A percentile compares a stretch with the other conserved stretches of the same genome.
Conservation (phyloP, 2,797 vertebrate genomes). For the Yasuhikotakia modesta region DNA sequence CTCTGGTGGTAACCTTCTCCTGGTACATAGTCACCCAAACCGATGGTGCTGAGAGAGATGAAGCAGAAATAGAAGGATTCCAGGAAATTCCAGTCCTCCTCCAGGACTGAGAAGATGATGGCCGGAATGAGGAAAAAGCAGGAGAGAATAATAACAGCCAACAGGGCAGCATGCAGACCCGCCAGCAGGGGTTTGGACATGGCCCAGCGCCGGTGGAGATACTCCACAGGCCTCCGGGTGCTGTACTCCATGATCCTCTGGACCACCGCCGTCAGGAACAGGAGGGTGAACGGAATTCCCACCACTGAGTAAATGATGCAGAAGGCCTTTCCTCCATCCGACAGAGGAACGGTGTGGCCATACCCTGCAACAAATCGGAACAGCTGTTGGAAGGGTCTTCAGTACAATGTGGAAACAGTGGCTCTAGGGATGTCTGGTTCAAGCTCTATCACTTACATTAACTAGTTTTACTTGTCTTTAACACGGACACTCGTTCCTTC, state of each 20-base stretch:
- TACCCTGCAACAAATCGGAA: conserved; percentile 79
- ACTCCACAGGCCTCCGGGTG: conserved; percentile 82
- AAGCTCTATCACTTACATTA: not conserved
- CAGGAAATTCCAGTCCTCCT: conserved; percentile 92
- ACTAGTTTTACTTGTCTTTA: not conserved
- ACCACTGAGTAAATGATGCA: conserved; percentile 91
- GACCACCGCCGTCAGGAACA: conserved; percentile 90
- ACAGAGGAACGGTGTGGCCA: conserved; percentile 93
- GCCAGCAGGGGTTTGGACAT: conserved; percentile 82
- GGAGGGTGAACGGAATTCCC: conserved; percentile 91
- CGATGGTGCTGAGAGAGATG: conserved; percentile 97
- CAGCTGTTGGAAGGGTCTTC: not conserved
- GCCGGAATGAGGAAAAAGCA: conserved; percentile 90
- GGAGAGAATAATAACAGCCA: conserved; percentile 74
- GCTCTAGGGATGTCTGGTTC: not conserved
- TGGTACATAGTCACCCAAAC: conserved; percentile 95
- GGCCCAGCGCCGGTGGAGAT: conserved; percentile 88
- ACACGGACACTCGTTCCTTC: not conserved
- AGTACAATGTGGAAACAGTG: not conserved
- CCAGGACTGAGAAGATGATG: conserved; percentile 82
- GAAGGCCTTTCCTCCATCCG: conserved; percentile 93
- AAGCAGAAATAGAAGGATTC: conserved; percentile 98
- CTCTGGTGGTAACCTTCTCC: conserved; percentile 86
- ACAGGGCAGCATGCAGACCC: conserved; percentile 77
- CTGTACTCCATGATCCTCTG: conserved; percentile 84